Evolutionary conservation across 1,140 invertebrate species (phyloP), one percentile per base, ranked within the genome.

Genomic region (Sycophila sp.): DNA sequence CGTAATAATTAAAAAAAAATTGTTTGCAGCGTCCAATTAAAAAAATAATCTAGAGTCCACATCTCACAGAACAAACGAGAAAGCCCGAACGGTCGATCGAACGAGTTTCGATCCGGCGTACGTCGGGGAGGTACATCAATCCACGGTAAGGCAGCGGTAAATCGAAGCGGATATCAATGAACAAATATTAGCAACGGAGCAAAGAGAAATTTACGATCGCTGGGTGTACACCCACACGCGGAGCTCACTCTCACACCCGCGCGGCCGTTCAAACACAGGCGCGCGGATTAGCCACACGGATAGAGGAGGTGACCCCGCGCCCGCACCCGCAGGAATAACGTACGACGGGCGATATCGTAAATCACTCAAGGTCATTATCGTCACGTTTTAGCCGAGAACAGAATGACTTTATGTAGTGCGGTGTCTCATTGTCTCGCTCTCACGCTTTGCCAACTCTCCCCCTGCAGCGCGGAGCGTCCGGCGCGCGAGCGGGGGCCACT

Each of bases 351-450:
- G 53, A 45, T 47, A 59, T 36, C 45, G 32, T 73, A 73, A 73
- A 73, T 73, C 71, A 73, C 53, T 69, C 66, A 65, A 69, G 59
- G 59, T 69, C 65, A 60, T 74, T 74, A 74, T 74, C 73, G 73
- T 64, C 69, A 53, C 59, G 36, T 68, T 71, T 69, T 66, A 58
- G 59, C 34, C 51, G 65, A 62, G 56, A 70, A 63, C 63, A 59
- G 59, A 65, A 69, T 49, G 67, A 64, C 60, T 65, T 36, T 68
- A 51, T 66, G 59, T 68, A 64, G 26, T 53, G 30, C 38, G 38
- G 42, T 40, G 62, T 56, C 60, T 59, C 67, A 53, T 64, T 68
- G 68, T 69, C 59, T 47, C 19, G 15, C 10, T 49, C 42, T 64
- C 17, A 32, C 42, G n/a, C 15, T 58, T 19, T 58, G n/a, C 24